A percentile compares a stretch with the other conserved stretches of the same genome.
Conservation (phyloP, 2,888 invertebrate species). For the Drosophila helvetica region DNA sequence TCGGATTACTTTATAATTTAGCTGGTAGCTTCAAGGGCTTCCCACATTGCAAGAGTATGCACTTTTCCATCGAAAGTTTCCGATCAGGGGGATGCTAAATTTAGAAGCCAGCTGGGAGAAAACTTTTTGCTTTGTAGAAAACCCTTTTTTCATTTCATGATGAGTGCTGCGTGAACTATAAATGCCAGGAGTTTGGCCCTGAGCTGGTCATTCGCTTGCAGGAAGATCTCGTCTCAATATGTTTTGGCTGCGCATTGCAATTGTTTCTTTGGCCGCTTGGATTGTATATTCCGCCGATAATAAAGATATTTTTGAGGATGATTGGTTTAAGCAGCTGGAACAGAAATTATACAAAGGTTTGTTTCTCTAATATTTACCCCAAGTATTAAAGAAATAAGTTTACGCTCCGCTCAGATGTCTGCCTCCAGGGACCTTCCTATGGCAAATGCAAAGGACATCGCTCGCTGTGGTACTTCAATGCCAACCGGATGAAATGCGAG, state of each 20-base stretch:
- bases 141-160: not conserved
- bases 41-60: conserved; percentile 49
- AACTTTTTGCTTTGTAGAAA: not conserved
- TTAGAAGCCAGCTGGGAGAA: not conserved
- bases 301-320: not conserved
- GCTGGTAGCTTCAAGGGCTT: conserved; percentile 10
- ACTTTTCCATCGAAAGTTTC: not conserved
- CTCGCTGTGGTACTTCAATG: not conserved
- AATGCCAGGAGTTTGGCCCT: not conserved
- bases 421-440: not conserved
- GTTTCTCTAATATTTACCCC: not conserved
- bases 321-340: not conserved
- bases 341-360: not conserved
- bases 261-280: not conserved
- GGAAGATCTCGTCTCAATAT: not conserved
- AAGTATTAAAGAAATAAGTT: not conserved
- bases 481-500: not conserved
- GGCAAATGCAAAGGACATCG: conserved; percentile 4
- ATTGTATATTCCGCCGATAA: not conserved
- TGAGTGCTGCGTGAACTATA: not conserved
- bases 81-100: not conserved
- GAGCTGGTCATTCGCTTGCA: not conserved
- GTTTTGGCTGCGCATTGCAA: not conserved
- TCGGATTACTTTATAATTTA: too few species aligned
- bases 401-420: not conserved